Evolutionary conservation across 2,888 invertebrate genomes (phyloP).

Genomic region (Parnassius orleans): DNA sequence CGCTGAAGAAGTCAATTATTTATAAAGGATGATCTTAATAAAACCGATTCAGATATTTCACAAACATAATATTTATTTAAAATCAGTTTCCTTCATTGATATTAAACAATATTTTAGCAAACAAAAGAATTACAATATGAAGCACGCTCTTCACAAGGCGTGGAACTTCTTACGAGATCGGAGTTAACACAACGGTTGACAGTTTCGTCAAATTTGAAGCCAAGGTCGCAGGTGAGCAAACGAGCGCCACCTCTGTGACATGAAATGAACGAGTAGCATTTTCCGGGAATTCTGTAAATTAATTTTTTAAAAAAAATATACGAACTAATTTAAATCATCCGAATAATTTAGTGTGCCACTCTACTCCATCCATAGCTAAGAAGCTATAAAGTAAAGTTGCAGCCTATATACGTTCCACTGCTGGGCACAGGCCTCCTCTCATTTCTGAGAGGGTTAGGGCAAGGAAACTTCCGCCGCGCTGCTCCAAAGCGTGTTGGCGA

Average conservation of each 20-base stretch:
- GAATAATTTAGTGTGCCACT: no score
- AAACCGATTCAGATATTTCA: neutral
- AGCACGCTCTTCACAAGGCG: conserved; percentile 14
- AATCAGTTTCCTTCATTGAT: neutral
- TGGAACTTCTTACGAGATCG: conserved; percentile 34
- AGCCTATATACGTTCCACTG: no score
- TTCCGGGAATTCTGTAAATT: conserved; percentile 46
- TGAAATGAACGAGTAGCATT: conserved; percentile 58
- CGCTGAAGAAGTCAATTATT: no score
- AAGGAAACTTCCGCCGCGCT: no score
- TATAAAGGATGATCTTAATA: no score
- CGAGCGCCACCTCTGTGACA: conserved; percentile 50
- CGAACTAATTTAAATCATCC: no score
- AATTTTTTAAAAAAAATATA: no score
- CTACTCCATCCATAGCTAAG: no score
- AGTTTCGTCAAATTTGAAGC: conserved; percentile 50
- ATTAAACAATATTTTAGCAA: neutral
- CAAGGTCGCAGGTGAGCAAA: conserved; percentile 55
- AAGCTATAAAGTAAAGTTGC: no score
- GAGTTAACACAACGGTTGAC: conserved; percentile 46
- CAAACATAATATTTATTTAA: neutral
- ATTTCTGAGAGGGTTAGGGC: no score
- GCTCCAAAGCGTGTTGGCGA: no score
- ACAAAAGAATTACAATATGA: neutral
- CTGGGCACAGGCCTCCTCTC: no score